phyloP scores from a whole-genome alignment of 2,888 invertebrate genomes.

The Petrophora chlorosata region DNA sequence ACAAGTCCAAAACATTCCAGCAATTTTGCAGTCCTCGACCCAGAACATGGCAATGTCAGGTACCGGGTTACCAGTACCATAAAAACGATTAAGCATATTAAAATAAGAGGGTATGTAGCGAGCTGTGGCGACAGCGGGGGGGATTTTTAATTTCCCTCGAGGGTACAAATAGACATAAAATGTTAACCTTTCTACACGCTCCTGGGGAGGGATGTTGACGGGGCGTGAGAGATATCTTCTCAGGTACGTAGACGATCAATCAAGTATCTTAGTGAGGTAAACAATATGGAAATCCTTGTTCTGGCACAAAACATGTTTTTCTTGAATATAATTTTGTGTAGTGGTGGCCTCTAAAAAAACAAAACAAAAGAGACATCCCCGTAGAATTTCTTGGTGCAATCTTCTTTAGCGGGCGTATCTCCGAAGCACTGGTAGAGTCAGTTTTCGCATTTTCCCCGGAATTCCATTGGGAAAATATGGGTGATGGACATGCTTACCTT shows the following conservation, averaged over 20 bases:
- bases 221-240: conserved; percentile 17
- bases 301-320: too few relatives aligned
- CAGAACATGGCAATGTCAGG: not conserved
- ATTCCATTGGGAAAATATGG: too few relatives aligned
- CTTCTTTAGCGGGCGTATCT: too few relatives aligned
- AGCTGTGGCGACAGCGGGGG: conserved; percentile 19
- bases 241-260: conserved; percentile 7
- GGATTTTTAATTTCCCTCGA: conserved; percentile 34
- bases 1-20: conserved; percentile 15
- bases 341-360: too few relatives aligned
- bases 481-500: too few relatives aligned
- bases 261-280: conserved; percentile 16
- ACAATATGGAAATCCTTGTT: too few relatives aligned
- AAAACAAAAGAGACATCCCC: too few relatives aligned
- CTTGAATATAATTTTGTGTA: too few relatives aligned
- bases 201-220: conserved; percentile 14
- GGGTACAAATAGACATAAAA: conserved; percentile 19
- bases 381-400: too few relatives aligned
- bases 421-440: too few relatives aligned
- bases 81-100: conserved; percentile 29
- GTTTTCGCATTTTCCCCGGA: too few relatives aligned
- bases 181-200: conserved; percentile 23
- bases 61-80: conserved; percentile 13
- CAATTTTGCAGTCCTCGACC: conserved; percentile 7
- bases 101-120: conserved; percentile 21